phyloP scores from a whole-genome alignment of 2,888 invertebrate species.

The Phaedon cochleariae region DNA sequence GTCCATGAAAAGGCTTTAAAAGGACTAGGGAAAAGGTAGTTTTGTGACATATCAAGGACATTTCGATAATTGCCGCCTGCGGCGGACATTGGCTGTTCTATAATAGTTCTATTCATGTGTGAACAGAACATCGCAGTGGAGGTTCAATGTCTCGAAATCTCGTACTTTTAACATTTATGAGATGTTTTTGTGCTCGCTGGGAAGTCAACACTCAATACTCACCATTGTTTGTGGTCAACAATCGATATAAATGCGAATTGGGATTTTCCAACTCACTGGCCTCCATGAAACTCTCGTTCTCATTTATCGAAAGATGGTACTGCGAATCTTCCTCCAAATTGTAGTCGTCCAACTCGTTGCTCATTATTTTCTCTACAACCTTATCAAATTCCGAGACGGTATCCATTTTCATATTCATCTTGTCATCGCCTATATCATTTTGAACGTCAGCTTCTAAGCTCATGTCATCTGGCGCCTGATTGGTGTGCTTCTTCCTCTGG shows the following conservation, averaged over 20 bases:
- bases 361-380: constrained; percentile 35
- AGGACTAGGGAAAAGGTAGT: no score
- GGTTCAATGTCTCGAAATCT: no score
- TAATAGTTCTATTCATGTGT: no score
- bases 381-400: constrained; percentile 29
- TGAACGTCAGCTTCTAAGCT: constrained; percentile 7
- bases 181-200: no score
- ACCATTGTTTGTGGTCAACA: constrained; percentile 59
- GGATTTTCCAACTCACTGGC: constrained; percentile 43
- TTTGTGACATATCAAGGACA: no score
- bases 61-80: no score
- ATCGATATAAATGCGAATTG: constrained; percentile 56
- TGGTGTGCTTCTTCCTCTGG: constrained; percentile 71
- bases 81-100: no score
- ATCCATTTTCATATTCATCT: constrained; percentile 17
- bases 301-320: constrained; percentile 44
- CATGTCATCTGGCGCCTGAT: constrained; percentile 52
- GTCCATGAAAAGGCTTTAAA: no score
- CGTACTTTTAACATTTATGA: no score
- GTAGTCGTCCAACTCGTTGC: constrained; percentile 33
- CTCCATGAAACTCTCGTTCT: constrained; percentile 41
- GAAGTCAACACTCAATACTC: constrained; percentile 31
- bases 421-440: constrained; percentile 5
- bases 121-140: no score
- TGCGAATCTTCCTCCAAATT: constrained; percentile 42